phyloP scores from a whole-genome alignment of 2,797 vertebrate species.

The Phoxinus dragarum region DNA sequence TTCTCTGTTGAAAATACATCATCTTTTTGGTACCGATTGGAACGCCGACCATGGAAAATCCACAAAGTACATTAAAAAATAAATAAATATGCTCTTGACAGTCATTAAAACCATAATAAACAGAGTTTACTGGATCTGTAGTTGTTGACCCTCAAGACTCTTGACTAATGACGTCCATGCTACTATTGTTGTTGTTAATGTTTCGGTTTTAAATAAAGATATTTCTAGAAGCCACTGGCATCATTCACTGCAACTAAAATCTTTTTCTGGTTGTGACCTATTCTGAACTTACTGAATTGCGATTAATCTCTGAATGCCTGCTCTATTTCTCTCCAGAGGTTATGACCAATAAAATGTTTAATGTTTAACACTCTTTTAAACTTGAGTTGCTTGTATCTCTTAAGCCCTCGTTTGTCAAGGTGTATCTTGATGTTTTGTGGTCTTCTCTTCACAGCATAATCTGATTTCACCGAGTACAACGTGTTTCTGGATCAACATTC shows the following conservation, averaged over 20 bases:
- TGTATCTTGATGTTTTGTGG: neutral
- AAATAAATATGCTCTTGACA: constrained; percentile 20
- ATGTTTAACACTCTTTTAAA: neutral
- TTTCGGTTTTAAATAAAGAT: neutral
- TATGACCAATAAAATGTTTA: neutral
- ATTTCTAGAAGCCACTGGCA: neutral
- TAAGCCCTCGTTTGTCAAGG: neutral
- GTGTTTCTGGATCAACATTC: neutral
- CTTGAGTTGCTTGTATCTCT: neutral
- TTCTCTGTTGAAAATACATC: constrained; percentile 52
- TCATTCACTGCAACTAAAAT: neutral
- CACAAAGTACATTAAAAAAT: neutral
- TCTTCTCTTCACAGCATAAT: neutral
- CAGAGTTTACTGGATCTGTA: neutral
- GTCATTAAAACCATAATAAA: constrained; percentile 34
- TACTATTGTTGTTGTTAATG: neutral
- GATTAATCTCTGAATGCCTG: neutral
- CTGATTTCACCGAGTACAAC: neutral
- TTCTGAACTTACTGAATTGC: neutral
- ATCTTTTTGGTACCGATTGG: constrained; percentile 22
- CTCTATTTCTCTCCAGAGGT: neutral
- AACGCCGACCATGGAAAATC: constrained; percentile 38
- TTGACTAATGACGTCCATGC: neutral
- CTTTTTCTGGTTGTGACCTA: neutral
- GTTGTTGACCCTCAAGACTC: neutral